Percentiles rank a stretch among this genome's conserved stretches.
phyloP scores from a whole-genome alignment of 2,797 vertebrate species.

The Bucorvus abyssinicus region DNA sequence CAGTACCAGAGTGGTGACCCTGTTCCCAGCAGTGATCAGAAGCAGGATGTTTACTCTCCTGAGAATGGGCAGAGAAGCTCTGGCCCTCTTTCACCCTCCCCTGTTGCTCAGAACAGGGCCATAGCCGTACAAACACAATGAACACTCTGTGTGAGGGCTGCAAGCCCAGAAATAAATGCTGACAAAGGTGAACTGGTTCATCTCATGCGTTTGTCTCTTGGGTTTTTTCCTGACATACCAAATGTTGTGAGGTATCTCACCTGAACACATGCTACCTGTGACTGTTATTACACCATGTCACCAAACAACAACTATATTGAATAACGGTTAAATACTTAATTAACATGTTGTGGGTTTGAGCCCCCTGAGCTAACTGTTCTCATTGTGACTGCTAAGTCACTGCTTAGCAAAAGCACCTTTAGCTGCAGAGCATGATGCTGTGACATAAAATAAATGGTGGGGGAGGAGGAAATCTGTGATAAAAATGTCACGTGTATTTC shows the following conservation, averaged over 20 bases:
- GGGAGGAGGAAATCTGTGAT: background rate
- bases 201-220: background rate
- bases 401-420: background rate
- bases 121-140: too few relatives aligned
- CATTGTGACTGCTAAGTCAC: background rate
- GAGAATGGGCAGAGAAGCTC: background rate
- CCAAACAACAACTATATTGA: background rate
- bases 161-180: background rate
- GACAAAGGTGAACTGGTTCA: background rate
- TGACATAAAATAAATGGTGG: background rate
- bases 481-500: background rate
- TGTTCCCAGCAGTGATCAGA: background rate
- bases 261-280: accelerated
- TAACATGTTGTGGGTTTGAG: background rate
- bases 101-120: background rate
- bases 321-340: background rate
- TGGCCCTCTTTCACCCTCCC: background rate
- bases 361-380: background rate
- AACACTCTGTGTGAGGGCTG: background rate
- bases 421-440: background rate
- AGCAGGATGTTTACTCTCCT: background rate
- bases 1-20: too few relatives aligned
- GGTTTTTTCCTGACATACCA: background rate
- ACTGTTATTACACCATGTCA: background rate
- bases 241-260: background rate